Conservation (phyloP, 2,113 vertebrate species). For the Oryzias javanicus region DNA sequence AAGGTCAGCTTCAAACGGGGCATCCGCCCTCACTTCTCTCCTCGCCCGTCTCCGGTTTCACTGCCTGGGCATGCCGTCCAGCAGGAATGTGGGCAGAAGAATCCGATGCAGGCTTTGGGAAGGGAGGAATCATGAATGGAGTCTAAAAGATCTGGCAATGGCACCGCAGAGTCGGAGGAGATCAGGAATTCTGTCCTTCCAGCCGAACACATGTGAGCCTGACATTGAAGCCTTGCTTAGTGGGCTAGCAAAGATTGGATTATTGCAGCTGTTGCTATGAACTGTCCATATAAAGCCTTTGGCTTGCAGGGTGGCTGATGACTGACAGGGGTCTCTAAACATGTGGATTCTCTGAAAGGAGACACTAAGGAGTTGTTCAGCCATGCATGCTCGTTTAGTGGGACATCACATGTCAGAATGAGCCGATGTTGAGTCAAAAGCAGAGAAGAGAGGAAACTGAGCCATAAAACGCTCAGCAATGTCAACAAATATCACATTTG, state of each 20-base stretch:
- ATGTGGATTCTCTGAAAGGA: too few species aligned
- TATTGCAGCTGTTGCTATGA: conserved; percentile 75
- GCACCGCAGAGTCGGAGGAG: conserved; percentile 45
- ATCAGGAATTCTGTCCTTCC: conserved; percentile 49
- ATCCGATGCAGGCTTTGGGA: conserved; percentile 35
- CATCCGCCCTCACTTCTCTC: conserved; percentile 66
- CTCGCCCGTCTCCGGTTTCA: conserved; percentile 73
- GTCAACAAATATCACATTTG: neutral
- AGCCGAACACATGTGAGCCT: conserved; percentile 59
- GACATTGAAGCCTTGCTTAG: conserved; percentile 52
- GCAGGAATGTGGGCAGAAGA: conserved; percentile 67
- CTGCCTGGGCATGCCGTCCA: conserved; percentile 61
- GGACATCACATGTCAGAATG: conserved; percentile 47
- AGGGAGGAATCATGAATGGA: conserved; percentile 30
- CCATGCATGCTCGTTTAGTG: conserved; percentile 47
- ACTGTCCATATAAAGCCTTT: conserved; percentile 63
- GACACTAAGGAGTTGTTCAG: conserved; percentile 35
- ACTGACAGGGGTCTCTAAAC: conserved; percentile 18
- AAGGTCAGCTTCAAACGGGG: conserved; percentile 76
- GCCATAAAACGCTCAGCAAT: neutral
- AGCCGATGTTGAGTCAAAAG: conserved; percentile 41
- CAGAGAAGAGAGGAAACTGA: conserved; percentile 47
- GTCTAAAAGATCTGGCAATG: conserved; percentile 49
- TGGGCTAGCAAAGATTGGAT: conserved; percentile 44
- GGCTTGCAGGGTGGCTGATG: conserved; percentile 38